Base-by-base conservation (phyloP, 1,140 invertebrate species). In the Sinonovacula constricta region DNA sequence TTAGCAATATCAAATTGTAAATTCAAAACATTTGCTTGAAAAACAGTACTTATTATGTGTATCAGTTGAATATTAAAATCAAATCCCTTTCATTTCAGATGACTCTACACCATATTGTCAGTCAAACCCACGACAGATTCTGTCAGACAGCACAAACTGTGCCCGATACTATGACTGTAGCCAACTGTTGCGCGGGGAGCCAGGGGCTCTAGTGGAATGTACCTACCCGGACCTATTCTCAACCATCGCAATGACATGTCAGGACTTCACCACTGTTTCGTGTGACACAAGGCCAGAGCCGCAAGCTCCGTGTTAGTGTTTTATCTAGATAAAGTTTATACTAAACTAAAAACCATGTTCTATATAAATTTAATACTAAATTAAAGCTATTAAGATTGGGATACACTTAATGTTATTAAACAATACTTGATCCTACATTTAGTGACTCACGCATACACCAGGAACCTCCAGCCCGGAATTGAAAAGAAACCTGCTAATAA, bases 201-300 rank as follows among this genome's bases (percentile, higher is more conserved):
- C 26, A 24, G 56, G 53, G 10, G 65, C 51, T 24, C 3, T 60
- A 34, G 34, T 59, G 51, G 81, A 83, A 57, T 83, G 81, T 54
- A 7, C 18, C 1, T 83, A 83, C 45, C 81, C 79, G 24, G 74
- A 81, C 59, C 59, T 83, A 26, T 83, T 79, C 60, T 81, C 79
- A 1, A 45, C 70, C 28, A 30, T 79, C 0, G 62, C 69, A 12
- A 74, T 59, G 56, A 62, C 54, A 12, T 83, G 81, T 68, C 70
- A 83, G 49, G 34, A 66, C 26, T 83, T 83, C 51, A 81, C 70
- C 3, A 62, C 75, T 24, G 81, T 83, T 15, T 67, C 65, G n/a
- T 83, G 81, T 79, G 22, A 71, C 15, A 65, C 57, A 30, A 28
- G 79, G 22, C 70, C 75, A 60, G 81, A 83, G 66, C 79, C 81